Base-by-base conservation (phyloP, 1,140 invertebrate species). In the Danaus melanippus region DNA sequence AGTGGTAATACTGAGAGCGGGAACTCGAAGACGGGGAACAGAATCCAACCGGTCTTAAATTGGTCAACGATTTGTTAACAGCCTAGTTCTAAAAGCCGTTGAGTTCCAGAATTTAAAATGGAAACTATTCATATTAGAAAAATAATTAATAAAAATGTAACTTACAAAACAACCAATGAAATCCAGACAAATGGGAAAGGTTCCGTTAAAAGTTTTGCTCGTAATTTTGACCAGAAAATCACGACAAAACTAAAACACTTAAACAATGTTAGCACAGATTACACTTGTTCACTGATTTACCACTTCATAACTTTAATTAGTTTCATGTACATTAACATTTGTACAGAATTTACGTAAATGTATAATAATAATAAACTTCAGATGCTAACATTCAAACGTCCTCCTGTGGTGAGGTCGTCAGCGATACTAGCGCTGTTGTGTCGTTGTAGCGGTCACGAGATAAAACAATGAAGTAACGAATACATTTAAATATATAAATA, bases 131-230 rank as follows among this genome's bases (percentile, higher is more conserved):
- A 15, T 17, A 11, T 70, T 60, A 63, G 65, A 62, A 32, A 32
- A 2, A 32, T 32, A 32, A 32, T 32, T 32, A 32, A 15, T 71
- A 72, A 63, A 71, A 70, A 76, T 74, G 64, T 49, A 53, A 76
- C 76, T 76, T 66, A 78, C 77, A 71, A 62, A 60, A 52, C 49
- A 56, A 72, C 63, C 57, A 67, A 73, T 70, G 64, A 58, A 71
- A 75, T 67, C 62, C 44, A 61, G 42, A 40, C 60, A 63, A 71
- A 73, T 73, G 55, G 65, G 59, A 60, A 41, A 47, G 41, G 71
- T 63, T 69, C 66, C 66, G 66, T 67, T 70, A 60, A 65, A 56
- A 67, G 69, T 69, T 68, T 78, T 52, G 43, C 64, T 54, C 69
- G 69, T 57, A 60, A 74, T 65, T 61, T 60, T 69, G 50, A 62